Base-by-base conservation (phyloP, 2,113 vertebrate genomes). In the Ophthalmolycus amberensis region DNA sequence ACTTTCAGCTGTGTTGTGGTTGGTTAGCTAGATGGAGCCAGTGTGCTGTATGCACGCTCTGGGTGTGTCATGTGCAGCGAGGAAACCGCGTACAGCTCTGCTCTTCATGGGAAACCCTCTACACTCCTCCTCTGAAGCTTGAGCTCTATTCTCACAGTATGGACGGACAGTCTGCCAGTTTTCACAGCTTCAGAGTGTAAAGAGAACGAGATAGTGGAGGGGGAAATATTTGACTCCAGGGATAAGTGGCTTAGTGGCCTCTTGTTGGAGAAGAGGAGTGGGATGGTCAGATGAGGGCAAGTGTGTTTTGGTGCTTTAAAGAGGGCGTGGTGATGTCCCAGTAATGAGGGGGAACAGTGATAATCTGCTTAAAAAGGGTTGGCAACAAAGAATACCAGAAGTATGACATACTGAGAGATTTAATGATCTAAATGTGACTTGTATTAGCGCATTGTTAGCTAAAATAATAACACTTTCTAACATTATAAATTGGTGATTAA, bases 281-380 rank as follows among this genome's bases (percentile, higher is more conserved):
- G 81, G 83, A 90, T 9, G 42, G 11, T 20, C 80, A 89, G 78
- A 90, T 93, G 69, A 20, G 34, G 89, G 94, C 94, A 87, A 93
- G 92, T 91, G 44, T 64, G 37, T 56, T 3, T 67, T 27, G 22
- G 11, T 70, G 22, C 54, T 85, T 15, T 50, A 9, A 52, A 40
- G 25, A 48, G 48, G 71, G 44, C 38, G 29, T 60, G 22, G 54
- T 69, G 58, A 37, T 16, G 16, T 50, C 22, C 6, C n/a, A 58
- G 0, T 8, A 9, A 16, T 1, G 27, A 56, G 27, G 63, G 42
- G n/a, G 38, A 59, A 16, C 59, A 1, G 27, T 59, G 5, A 3
- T 42, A 50, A 14, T 64, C 5, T 25, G 22, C 8, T 37, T 7
- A 22, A 58, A 18, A 12, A 46, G 11, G n/a, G 32, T 14, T 3